Percentiles rank a stretch among this genome's conserved stretches.
Evolutionary conservation across 2,113 vertebrate genomes (phyloP).

Genomic region (Eira barbara): DNA sequence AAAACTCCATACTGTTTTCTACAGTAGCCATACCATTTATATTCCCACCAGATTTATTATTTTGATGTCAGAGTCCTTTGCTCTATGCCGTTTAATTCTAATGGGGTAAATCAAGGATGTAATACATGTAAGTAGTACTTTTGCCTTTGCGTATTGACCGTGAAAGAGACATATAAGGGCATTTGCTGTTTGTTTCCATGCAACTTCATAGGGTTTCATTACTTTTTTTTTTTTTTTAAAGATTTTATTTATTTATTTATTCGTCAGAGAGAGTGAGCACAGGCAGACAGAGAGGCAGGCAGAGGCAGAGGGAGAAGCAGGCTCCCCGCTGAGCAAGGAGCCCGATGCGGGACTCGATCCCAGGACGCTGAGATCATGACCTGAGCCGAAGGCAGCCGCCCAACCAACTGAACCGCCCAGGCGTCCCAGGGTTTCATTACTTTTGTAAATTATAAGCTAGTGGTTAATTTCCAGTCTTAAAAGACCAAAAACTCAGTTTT

Average conservation of each 20-base stretch:
- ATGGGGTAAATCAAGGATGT: background rate
- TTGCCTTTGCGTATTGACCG: background rate
- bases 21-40: background rate
- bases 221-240: too few species aligned
- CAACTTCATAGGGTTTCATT: background rate
- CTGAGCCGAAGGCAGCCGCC: too few species aligned
- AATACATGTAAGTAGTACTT: background rate
- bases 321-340: too few species aligned
- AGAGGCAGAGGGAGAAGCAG: too few species aligned
- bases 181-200: background rate
- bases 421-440: background rate
- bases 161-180: background rate
- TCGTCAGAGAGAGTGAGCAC: too few species aligned
- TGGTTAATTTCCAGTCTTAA: background rate
- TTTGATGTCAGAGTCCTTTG: background rate
- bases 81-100: background rate
- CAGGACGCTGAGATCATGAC: too few species aligned
- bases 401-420: too few species aligned
- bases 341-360: too few species aligned
- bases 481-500: background rate
- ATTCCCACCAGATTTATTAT: background rate
- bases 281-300: too few species aligned
- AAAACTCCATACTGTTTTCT: background rate
- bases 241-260: too few species aligned
- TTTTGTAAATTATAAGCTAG: background rate